Base-by-base conservation (phyloP, 2,113 vertebrate species). In the Dolichotis patagonum region DNA sequence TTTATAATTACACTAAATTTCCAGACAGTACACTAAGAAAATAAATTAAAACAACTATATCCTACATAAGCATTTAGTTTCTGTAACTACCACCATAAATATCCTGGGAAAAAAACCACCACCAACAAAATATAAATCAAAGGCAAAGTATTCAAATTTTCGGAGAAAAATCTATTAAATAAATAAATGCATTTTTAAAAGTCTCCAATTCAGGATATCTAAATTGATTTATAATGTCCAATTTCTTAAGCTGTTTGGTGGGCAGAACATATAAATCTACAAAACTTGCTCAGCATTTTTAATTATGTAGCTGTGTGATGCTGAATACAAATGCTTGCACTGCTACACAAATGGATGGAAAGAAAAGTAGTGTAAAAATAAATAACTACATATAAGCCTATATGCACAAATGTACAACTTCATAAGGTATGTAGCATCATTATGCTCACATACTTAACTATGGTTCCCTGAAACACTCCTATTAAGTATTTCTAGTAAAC, bases 161-260 rank as follows among this genome's bases (percentile, higher is more conserved):
- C 56, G 54, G 62, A 87, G 84, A 81, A 96, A 96, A 96, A 82
- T 32, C 49, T 60, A 80, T 62, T 91, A 56, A 63, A 73, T 93
- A 93, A 95, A 91, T 85, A 85, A 92, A 92, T 49, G 26, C 13
- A 16, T 65, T 93, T 95, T 87, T 30, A 11, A 90, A 90, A 81
- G 11, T 94, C 75, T 97, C 49, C 80, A 94, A 38, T 19, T 92
- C 69, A 22, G 30, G 22, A 43, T 28, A 71, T 35, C 41, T 60
- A 62, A 65, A 81, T 35, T 97, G 95, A 97, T 96, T 85, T 93
- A 85, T 95, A 91, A 81, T 93, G 43, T 90, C 67, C 86, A 77
- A 88, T 96, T 94, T 85, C 26, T 75, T 65, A 19, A 71, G 62
- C 80, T 87, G 41, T 80, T 63, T 19, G 46, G 28, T 46, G 16